Base-by-base conservation (phyloP, 2,113 vertebrate genomes). In the Mirza zaza region DNA sequence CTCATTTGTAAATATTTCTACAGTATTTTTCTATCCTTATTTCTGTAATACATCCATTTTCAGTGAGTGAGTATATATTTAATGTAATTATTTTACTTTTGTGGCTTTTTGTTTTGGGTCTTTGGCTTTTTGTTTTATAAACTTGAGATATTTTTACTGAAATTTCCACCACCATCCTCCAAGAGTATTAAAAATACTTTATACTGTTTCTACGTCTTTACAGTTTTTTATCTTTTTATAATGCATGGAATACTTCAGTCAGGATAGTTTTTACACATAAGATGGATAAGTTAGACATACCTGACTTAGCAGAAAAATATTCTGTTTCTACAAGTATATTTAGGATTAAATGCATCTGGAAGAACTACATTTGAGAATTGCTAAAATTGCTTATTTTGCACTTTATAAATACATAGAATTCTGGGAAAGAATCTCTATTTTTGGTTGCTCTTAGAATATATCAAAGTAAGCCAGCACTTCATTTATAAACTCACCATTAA, bases 351-450 rank as follows among this genome's bases (percentile, higher is more conserved):
- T 95, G 73, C 81, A 94, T 96, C 68, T 87, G 68, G 80, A 95
- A 97, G 89, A 84, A 97, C 76, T 87, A 95, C 93, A 96, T 94
- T 89, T 92, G 85, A 63, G 71, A 95, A 96, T 97, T 97, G 92
- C 84, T 80, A 80, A 92, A 97, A 84, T 63, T 93, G 87, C 81
- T 98, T 86, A 70, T 97, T 95, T 95, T 95, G 84, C 63, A 95
- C 91, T 86, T 97, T 96, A 95, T 68, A 94, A 97, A 96, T 96
- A 93, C 42, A 81, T 93, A 92, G 94, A 95, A 94, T 87, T 97
- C 98, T 97, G 96, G 96, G 94, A 95, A 97, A 96, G 82, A 97
- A 95, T 90, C 82, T 96, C 94, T 97, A 97, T 97, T 97, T 98
- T 97, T 90, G 97, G 94, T 96, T 94, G 84, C 95, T 94, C 77